Conservation (phyloP, 2,888 invertebrate genomes). For the Xestia c-nigrum region DNA sequence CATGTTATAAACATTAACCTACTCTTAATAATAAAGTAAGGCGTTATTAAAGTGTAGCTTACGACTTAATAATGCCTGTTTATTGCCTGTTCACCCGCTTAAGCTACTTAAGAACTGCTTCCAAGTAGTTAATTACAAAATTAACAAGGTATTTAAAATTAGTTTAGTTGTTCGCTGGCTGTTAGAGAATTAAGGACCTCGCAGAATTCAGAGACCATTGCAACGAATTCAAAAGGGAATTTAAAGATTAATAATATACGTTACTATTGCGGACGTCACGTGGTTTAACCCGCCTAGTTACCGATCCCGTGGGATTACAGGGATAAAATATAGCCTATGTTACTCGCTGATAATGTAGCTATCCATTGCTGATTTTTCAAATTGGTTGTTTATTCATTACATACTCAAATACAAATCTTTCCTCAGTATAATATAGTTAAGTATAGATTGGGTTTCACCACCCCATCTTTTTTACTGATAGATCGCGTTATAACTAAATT, state of each 20-base stretch:
- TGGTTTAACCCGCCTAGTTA: too few species aligned
- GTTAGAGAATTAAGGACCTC: not conserved
- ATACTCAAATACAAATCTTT: too few species aligned
- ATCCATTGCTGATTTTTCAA: too few species aligned
- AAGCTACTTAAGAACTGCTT: conserved; percentile 8
- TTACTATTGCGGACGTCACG: too few species aligned
- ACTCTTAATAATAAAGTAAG: conserved; percentile 38
- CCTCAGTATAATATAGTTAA: too few species aligned
- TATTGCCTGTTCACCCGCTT: conserved; percentile 39
- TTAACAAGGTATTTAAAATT: conserved; percentile 30
- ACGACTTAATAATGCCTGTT: conserved; percentile 17
- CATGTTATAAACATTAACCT: conserved; percentile 13
- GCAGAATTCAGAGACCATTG: not conserved
- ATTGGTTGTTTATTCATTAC: too few species aligned
- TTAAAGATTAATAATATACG: not conserved
- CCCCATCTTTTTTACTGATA: not conserved
- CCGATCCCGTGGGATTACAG: too few species aligned
- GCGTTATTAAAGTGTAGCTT: conserved; percentile 17
- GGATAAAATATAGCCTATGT: too few species aligned
- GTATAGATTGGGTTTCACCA: not conserved
- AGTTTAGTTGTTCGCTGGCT: conserved; percentile 3
- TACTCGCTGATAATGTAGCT: too few species aligned
- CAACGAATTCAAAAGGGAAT: not conserved
- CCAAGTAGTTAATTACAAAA: conserved; percentile 39
- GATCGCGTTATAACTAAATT: not conserved